Evolutionary conservation across 1,140 invertebrate species (phyloP), one percentile per base, ranked within the genome.

Genomic region (Luehdorfia chinensis): DNA sequence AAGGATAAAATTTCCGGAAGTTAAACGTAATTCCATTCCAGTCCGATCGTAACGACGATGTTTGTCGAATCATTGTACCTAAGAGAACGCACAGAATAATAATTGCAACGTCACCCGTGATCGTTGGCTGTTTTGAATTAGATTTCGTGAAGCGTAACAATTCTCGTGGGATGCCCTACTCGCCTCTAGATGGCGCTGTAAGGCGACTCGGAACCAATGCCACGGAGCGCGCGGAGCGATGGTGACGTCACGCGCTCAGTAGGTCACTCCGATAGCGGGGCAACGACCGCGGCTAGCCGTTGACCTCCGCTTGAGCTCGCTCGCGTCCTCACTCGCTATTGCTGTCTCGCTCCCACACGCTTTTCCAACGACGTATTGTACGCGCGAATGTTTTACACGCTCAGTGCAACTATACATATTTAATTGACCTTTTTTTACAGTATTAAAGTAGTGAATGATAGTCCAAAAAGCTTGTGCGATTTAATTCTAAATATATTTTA

Each of bases 231-330:
- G 79, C 68, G 71, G 68, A 75, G 79, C 78, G 75, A 75, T 57
- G 73, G 55, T 85, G 83, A 86, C 83, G 83, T 86, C 83, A 86
- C 76, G 57, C 84, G 84, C 80, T 88, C 77, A 88, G 84, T 88
- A 86, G 87, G 87, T 88, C 87, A 88, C 79, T 80, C 71, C 83
- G 84, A 84, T 84, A 84, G 83, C 78, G 73, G 87, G 83, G 80
- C 84, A 86, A 87, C 83, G 84, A 87, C 84, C 87, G 87, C 84
- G 77, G 75, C 80, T 87, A 87, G 87, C 78, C 87, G 84, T 88
- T 87, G 87, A 88, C 87, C 87, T 88, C 87, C 84, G 81, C 67
- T 66, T 66, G 72, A 73, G 70, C 70, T 57, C 66, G 75, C 78
- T 79, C 71, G 76, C 79, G 72, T 78, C 72, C 84, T 81, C 75